Evolutionary conservation across 2,888 invertebrate genomes (phyloP), one percentile per base, ranked within the genome.

Genomic region (Alentia gelatinosa): DNA sequence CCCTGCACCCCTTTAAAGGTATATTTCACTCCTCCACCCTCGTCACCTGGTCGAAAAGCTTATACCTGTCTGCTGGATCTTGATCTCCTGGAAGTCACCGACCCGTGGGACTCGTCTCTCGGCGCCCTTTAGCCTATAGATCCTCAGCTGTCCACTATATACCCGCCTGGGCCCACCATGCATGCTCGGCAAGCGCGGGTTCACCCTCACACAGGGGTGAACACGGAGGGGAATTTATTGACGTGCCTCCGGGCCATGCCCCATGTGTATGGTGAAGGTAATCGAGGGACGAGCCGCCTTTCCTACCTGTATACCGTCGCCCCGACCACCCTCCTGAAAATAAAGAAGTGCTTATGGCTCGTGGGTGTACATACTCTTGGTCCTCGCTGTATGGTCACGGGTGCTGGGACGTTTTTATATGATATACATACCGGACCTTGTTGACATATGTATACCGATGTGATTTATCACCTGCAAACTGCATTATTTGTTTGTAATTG

Each of bases 71-170:
- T 12, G 33, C 30, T 9, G 12, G 68, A 68, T 68, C 68, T 68
- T 68, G 68, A 68, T 68, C 68, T 68, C 68, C 68, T 12, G 33
- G 68, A 68, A 68, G 68, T 68, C 68, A 68, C 30, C 30, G 68
- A 68, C 68, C 68, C 68, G 26, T 68, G 26, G 5, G 30, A 26
- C 68, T 68, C 68, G 30, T 68, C 68, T 30, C 23, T 30, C 30
- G 23, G 68, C 33, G 26, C 33, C 68, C 26, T 26, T 30, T 68
- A 26, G 68, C 33, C 68, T 30, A 30, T 26, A 68, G 68, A 68
- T 68, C 26, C 68, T 68, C 30, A 26, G 30, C 68, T 68, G 68
- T 68, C 68, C 68, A 68, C 56, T 56, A n/a, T n/a, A 56, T 56
- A 19, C 19, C 3, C 19, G 12, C 56, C 56, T 12, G 23, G n/a